Evolutionary conservation across 92 coral and sea anemone genomes (phyloP).

Genomic region (Siderastrea radians): DNA sequence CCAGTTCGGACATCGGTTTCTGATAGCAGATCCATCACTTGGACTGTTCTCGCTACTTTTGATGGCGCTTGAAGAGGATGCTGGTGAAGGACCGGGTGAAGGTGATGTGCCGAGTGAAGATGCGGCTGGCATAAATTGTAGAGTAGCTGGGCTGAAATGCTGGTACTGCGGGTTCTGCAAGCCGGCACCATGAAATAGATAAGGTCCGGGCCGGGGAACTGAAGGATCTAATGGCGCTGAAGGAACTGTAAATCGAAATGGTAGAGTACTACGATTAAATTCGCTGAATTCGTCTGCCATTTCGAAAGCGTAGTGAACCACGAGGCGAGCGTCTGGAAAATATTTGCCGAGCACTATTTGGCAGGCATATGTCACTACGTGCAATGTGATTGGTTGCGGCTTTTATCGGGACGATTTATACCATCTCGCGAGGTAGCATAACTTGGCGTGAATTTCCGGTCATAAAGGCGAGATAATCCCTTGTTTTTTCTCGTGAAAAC

Average conservation of each 20-base stretch:
- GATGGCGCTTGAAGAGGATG: conserved; percentile 7
- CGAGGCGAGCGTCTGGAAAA: not conserved
- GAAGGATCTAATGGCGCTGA: too few species aligned
- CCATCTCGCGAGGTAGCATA: conserved; percentile 11
- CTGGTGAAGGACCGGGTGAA: conserved; percentile 5
- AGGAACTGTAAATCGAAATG: too few species aligned
- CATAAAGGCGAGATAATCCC: not conserved
- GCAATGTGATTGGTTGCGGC: conserved; percentile 9
- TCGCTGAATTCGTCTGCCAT: not conserved
- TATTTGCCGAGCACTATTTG: not conserved
- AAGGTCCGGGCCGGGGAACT: conserved; percentile 11
- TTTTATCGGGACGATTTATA: conserved; percentile 2
- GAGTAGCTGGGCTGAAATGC: not conserved
- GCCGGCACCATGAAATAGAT: not conserved
- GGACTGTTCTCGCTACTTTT: conserved; percentile 12
- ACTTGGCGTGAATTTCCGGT: conserved; percentile 1
- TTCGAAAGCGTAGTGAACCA: not conserved
- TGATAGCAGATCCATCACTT: conserved; percentile 11
- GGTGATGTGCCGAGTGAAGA: conserved; percentile 8
- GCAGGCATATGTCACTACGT: conserved; percentile 5
- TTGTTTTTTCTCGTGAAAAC: conserved; percentile 23
- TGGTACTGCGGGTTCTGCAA: not conserved
- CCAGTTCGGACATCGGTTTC: conserved; percentile 45
- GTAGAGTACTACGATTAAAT: too few species aligned
- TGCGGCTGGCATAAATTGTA: conserved; percentile 19